Evolutionary conservation across 2,113 vertebrate species (phyloP), one percentile per base, ranked within the genome.

Genomic region (Crotalus horridus): DNA sequence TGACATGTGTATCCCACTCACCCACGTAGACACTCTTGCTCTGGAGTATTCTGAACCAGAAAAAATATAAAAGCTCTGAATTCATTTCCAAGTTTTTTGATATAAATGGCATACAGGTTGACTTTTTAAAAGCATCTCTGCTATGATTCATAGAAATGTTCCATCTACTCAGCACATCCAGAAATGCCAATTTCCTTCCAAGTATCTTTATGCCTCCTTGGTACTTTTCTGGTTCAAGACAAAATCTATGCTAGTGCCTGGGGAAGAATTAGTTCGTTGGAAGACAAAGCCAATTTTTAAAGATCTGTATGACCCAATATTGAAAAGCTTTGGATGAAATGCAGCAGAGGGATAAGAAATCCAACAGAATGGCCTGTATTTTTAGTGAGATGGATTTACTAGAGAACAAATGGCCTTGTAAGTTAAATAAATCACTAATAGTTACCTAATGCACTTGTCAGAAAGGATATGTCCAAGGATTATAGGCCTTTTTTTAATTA

Each of bases 401-500:
- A 59, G 64, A 92, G 39, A 48, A 85, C 24, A 17, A 89, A 89
- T 93, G 91, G 88, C 43, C 33, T 93, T 56, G 10, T 89, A 85
- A 93, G 59, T 89, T 93, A 51, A 21, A 89, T 61, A 89, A 85
- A 89, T 81, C 92, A 89, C 39, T 93, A 89, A 85, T 23, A 93
- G 69, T 46, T 39, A 20, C 55, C 43, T 55, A 89, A 85, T 89
- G 89, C 59, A 89, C 54, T 89, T 89, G 64, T 61, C 74, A 59
- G 74, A 93, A 55, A n/a, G 51, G 92, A 89, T 51, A 29, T n/a
- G 43, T 93, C 89, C 85, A 89, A 93, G 88, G 29, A 13, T 48
- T 74, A 61, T 61, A 85, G 58, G 43, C 46, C 17, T 43, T 39
- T 69, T 53, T 93, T 91, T 90, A 48, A 92, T 89, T 85, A 89